phyloP scores from a whole-genome alignment of 2,797 vertebrate species.

The Calcarius lapponicus region DNA sequence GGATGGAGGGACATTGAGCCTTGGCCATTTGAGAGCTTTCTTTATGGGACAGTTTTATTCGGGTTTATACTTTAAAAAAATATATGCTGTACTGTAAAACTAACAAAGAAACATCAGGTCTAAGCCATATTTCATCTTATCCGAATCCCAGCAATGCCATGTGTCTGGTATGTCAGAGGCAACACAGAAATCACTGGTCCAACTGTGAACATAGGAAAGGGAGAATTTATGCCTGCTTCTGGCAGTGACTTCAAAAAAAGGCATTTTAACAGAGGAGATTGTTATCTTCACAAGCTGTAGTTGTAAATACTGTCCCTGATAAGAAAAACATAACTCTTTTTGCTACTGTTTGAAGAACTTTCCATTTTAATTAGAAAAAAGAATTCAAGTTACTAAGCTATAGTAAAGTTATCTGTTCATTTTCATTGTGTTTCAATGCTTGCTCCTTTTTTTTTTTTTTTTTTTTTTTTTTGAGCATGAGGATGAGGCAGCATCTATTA shows the following conservation, averaged over 20 bases:
- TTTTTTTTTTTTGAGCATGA: not conserved
- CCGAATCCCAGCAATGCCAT: not conserved
- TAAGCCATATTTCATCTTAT: not conserved
- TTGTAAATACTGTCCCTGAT: not conserved
- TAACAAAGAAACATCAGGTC: not conserved
- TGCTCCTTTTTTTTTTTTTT: not conserved
- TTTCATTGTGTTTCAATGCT: not conserved
- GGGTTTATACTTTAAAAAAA: not conserved
- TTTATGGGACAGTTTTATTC: not conserved
- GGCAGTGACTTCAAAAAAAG: not conserved
- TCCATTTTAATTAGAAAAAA: not conserved
- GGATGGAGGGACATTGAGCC: constrained; percentile 26
- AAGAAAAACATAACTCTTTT: not conserved
- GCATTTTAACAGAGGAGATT: not conserved
- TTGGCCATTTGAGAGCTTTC: not conserved
- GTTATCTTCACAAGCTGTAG: not conserved
- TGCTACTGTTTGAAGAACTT: not conserved
- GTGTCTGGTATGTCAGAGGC: not conserved
- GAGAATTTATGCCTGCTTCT: not conserved
- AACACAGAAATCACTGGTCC: not conserved
- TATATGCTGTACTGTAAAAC: not conserved
- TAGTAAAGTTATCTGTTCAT: not conserved
- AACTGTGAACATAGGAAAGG: not conserved
- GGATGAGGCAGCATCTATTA: not conserved
- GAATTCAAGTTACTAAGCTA: not conserved